A percentile compares a stretch with the other conserved stretches of the same genome.
phyloP scores from a whole-genome alignment of 2,797 vertebrate genomes.

The Malacoctenus gilli region DNA sequence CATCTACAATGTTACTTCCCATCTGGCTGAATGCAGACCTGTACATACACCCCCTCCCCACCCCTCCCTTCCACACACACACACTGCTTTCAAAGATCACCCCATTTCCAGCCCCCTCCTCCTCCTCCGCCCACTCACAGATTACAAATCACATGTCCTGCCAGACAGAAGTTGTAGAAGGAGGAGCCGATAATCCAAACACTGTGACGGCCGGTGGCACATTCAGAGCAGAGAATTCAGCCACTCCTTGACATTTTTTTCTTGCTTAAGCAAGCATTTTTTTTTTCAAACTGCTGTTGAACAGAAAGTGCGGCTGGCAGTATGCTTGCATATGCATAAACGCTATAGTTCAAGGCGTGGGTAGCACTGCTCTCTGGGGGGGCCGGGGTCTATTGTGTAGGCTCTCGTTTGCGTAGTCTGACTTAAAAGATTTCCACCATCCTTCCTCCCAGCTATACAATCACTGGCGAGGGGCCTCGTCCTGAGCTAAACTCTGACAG shows the following conservation, averaged over 20 bases:
- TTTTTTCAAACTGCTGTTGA: constrained; percentile 16
- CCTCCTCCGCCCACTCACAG: constrained; percentile 41
- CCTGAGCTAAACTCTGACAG: constrained; percentile 43
- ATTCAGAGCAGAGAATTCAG: constrained; percentile 3
- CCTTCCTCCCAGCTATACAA: constrained; percentile 68
- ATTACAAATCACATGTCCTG: constrained; percentile 73
- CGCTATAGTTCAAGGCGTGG: not conserved
- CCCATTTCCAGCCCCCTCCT: constrained; percentile 36
- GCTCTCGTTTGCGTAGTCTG: constrained; percentile 41
- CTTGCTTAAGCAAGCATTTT: not conserved
- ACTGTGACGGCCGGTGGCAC: constrained; percentile 5
- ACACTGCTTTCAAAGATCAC: constrained; percentile 27
- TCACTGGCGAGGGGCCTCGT: constrained; percentile 23
- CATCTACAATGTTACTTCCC: constrained; percentile 8
- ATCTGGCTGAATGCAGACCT: constrained; percentile 12
- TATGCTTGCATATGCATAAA: constrained; percentile 3
- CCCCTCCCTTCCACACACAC: no score
- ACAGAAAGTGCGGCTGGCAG: constrained; percentile 8
- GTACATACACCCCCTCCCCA: not conserved
- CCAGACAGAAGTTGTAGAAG: constrained; percentile 35
- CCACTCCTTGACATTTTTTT: constrained; percentile 22
- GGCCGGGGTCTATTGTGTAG: constrained; percentile 60
- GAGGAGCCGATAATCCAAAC: constrained; percentile 22
- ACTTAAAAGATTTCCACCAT: constrained; percentile 70
- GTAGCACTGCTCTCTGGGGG: constrained; percentile 22